Base-by-base conservation (phyloP, 2,888 invertebrate species). In the Drosophila meridionalis region DNA sequence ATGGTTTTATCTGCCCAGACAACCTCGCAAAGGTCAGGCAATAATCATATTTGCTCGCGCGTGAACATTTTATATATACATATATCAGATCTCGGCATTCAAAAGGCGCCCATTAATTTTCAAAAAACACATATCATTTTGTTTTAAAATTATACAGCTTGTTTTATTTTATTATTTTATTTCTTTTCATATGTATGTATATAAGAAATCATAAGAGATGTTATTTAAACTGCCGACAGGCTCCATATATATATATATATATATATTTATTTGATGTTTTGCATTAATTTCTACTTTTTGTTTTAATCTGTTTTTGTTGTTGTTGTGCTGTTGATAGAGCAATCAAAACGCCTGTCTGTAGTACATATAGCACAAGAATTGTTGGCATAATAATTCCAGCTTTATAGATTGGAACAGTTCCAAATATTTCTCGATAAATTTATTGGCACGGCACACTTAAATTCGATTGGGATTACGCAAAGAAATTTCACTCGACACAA, bases 371-470 rank as follows among this genome's bases (percentile, higher is more conserved):
- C 20, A 50, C 52, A 56, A 45, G 45, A 62, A 68, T 72, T 69
- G 45, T 65, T 77, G 50, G 56, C 34, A 40, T 58, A 67, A 75
- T 82, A 87, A 75, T 78, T 82, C 87, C 84, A 73, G 78, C 60
- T 76, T 88, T 85, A 83, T 83, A 65, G 83, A 82, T 83, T 83
- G 83, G 83, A 83, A 67, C 80, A 34, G 80, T 69, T 83, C 83
- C 83, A 83, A 83, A 64, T 71, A 66, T 60, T 73, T 77, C 26
- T 40, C 56, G 26, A 57, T 59, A 32, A 70, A 74, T 80, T 80
- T 83, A 78, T 83, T 77, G 65, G 43, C 85, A 84, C 87, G 80
- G 80, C 82, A 89, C 89, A 78, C 82, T 78, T 67, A 43, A 84
- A 80, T 73, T 73, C 72, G 71, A 89, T 79, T 69, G 43, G 66